phyloP scores from a whole-genome alignment of 1,140 invertebrate species.

The Papilio polyxenes region DNA sequence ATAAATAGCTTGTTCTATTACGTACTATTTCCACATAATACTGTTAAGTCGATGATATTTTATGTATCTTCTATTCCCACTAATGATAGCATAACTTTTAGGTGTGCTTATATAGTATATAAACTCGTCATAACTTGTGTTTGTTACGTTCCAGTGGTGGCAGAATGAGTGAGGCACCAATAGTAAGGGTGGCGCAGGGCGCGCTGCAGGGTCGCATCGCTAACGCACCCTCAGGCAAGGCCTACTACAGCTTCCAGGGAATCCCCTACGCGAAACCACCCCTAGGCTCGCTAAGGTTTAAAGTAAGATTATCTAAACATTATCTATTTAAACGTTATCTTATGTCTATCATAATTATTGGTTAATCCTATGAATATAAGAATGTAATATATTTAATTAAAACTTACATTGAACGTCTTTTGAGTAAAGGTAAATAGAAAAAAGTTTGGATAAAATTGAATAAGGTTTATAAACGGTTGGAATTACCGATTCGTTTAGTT shows the following conservation, averaged over 20 bases:
- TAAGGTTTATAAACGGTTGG: background rate
- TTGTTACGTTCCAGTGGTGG: conserved; percentile 58
- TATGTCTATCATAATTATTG: background rate
- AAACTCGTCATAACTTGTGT: background rate
- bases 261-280: conserved; percentile 86
- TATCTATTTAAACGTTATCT: background rate
- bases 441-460: background rate
- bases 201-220: conserved; percentile 68
- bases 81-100: no score
- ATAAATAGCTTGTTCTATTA: no score
- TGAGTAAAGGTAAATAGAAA: no score
- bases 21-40: no score
- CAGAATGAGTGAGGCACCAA: conserved; percentile 67
- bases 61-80: no score
- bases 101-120: no score
- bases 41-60: no score
- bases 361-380: background rate
- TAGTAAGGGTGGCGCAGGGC: conserved; percentile 74
- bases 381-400: no score
- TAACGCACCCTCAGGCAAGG: conserved; percentile 68
- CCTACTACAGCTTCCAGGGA: conserved; percentile 83
- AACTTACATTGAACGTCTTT: no score
- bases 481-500: background rate
- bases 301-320: conserved; percentile 52
- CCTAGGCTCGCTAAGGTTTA: conserved; percentile 82